Evolutionary conservation across 2,113 vertebrate genomes (phyloP).

Genomic region (Macroglossus sobrinus): DNA sequence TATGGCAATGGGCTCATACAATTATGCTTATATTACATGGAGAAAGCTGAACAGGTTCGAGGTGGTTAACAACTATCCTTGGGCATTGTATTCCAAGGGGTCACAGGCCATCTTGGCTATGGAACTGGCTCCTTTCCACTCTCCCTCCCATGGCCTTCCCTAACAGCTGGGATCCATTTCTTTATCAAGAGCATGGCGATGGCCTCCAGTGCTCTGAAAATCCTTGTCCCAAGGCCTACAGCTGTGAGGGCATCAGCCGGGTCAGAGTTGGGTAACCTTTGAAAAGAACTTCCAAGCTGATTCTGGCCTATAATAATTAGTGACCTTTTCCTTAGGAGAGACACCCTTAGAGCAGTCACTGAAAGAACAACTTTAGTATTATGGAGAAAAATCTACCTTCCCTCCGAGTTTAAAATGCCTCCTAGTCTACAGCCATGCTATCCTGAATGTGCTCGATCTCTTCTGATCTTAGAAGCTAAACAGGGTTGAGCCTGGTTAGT

Average conservation of each 20-base stretch:
- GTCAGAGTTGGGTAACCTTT: constrained; percentile 47
- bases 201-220: background rate
- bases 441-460: too few relatives aligned
- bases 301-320: constrained; percentile 37
- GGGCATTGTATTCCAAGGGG: background rate
- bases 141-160: background rate
- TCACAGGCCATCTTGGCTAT: background rate
- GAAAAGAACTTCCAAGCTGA: constrained; percentile 40
- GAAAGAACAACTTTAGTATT: background rate
- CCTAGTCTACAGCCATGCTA: background rate
- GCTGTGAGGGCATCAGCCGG: background rate
- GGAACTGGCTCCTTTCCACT: background rate
- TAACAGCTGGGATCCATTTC: background rate
- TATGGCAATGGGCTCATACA: background rate
- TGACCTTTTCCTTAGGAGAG: constrained; percentile 66
- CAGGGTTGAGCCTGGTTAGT: too few relatives aligned
- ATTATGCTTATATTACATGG: background rate
- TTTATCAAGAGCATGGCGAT: background rate
- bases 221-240: background rate
- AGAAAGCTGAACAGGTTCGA: background rate
- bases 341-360: constrained; percentile 23
- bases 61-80: background rate
- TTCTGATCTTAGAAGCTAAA: too few relatives aligned
- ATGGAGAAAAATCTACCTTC: background rate
- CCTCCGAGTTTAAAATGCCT: constrained; percentile 10